Evolutionary conservation across 1,140 invertebrate species (phyloP), one percentile per base, ranked within the genome.

Genomic region (Camponotus vicinus): DNA sequence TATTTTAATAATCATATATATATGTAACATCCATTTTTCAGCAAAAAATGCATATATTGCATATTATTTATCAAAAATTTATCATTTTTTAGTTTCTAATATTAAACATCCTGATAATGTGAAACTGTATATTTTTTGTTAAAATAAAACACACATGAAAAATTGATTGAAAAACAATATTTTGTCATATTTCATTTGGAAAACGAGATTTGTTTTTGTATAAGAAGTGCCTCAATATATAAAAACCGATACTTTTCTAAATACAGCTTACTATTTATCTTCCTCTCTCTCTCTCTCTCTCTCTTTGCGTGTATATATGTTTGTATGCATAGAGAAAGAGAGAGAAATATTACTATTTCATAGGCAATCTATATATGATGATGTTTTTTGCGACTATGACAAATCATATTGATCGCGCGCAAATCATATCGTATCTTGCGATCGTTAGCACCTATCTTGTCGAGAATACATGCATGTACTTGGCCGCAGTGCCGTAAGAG

Each of bases 371-470:
- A 13, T 52, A 67, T 11, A 21, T 18, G 11, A 6, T 27, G 42
- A 73, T 21, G 77, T 55, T 63, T 88, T 88, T 88, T 63, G 55
- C 55, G 27, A 32, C 7, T 27, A 37, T 37, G 40, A 21, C 9
- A 42, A 59, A 83, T 89, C 83, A 18, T 52, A 52, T 52, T 52
- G 83, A 89, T 88, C 73, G 75, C 37, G 64, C 57, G 76, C 76
- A 83, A 86, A 89, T 86, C 88, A n/a, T 69, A 73, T 45, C 32
- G 57, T 69, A 84, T 89, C 85, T 78, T 55, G 52, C 49, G 88
- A 87, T 87, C 89, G 73, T 90, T 89, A 83, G 73, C 88, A 78
- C 67, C 61, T 87, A 37, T 21, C 34, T 82, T 27, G 37, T 13
- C 27, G 32, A 59, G 64, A 34, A 18, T 57, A 73, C 15, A 57